Conservation (phyloP, 1,140 invertebrate species). For the Camponotus pennsylvanicus region DNA sequence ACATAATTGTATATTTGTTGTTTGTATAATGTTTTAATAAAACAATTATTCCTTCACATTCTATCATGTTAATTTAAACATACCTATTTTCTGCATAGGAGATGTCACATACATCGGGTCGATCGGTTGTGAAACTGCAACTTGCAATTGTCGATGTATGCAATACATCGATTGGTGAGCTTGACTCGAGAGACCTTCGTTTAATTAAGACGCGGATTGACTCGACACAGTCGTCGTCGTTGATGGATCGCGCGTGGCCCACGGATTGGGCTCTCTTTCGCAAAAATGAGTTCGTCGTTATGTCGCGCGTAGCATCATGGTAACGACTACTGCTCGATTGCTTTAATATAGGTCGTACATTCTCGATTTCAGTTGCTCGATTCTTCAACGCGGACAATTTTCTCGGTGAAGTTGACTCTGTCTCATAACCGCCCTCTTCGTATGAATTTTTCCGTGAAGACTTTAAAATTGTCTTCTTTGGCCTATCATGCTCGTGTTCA, state of each 20-base stretch:
- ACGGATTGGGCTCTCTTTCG: slow-evolving; percentile 79
- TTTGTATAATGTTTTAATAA: not conserved
- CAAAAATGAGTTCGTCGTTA: slow-evolving; percentile 71
- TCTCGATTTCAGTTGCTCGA: slow-evolving; percentile 73
- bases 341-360: slow-evolving; percentile 77
- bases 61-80: not conserved
- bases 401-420: slow-evolving; percentile 72
- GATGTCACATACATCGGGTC: not conserved
- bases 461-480: slow-evolving; percentile 93
- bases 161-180: slow-evolving; percentile 55
- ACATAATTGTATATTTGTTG: not conserved
- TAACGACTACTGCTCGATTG: slow-evolving; percentile 59
- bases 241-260: slow-evolving; percentile 71
- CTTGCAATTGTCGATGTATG: not conserved
- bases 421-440: slow-evolving; percentile 74
- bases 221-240: slow-evolving; percentile 39
- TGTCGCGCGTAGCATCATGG: slow-evolving; percentile 52
- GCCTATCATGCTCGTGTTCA: slow-evolving; percentile 89
- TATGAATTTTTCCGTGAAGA: slow-evolving; percentile 89
- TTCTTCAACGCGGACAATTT: slow-evolving; percentile 77
- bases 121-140: not conserved
- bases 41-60: not conserved
- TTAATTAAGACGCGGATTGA: slow-evolving; percentile 59
- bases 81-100: slow-evolving; percentile 27
- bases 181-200: slow-evolving; percentile 72